Evolutionary conservation across 2,113 vertebrate genomes (phyloP).

Genomic region (rabbit (Oryctolagus cuniculus)): DNA sequence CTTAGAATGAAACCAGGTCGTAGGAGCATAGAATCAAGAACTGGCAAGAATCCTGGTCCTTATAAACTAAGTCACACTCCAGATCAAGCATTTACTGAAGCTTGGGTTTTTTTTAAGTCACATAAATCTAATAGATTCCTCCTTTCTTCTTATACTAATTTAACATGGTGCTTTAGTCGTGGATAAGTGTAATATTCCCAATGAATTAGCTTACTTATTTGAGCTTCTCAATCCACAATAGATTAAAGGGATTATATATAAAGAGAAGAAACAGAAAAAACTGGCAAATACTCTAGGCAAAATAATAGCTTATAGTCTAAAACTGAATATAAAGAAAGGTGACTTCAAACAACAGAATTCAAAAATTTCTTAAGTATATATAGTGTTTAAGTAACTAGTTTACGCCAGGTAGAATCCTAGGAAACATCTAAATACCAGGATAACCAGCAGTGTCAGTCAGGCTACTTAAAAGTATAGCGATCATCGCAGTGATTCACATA

Average conservation of each 20-base stretch:
- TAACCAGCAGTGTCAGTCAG: not conserved
- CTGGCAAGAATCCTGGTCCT: not conserved
- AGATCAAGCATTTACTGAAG: slow-evolving; percentile 3
- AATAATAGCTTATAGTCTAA: not conserved
- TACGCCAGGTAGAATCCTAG: not conserved
- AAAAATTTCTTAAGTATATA: not conserved
- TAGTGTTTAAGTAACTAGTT: not conserved
- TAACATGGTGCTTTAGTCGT: not conserved
- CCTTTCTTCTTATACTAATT: not conserved
- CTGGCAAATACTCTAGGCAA: not conserved
- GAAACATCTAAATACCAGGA: not conserved
- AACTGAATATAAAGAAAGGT: not conserved
- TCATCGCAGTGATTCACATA: not conserved
- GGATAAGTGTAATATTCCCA: not conserved
- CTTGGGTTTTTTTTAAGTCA: not conserved
- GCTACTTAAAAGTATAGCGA: not conserved
- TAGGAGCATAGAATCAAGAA: not conserved
- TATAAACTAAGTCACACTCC: slow-evolving; percentile 32
- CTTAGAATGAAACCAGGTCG: slow-evolving; percentile 33
- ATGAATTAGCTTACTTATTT: not conserved
- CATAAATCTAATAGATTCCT: not conserved
- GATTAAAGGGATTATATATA: not conserved
- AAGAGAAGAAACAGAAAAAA: not conserved
- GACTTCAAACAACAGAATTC: not conserved
- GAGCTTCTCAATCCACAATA: not conserved